phyloP scores from a whole-genome alignment of 2,113 vertebrate species.

The Sprattus sprattus region DNA sequence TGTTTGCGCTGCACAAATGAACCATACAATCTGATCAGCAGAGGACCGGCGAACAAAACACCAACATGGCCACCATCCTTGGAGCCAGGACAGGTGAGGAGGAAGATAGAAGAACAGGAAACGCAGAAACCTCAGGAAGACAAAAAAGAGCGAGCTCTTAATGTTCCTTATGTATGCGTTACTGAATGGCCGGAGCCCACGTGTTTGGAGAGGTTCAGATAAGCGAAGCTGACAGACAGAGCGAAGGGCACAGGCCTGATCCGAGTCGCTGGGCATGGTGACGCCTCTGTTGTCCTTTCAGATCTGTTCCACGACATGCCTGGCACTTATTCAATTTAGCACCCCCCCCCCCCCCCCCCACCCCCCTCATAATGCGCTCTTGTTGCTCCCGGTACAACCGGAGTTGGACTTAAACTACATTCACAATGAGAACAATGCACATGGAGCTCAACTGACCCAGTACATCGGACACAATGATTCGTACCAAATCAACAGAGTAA shows the following conservation, averaged over 20 bases:
- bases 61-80: background rate
- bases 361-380: background rate
- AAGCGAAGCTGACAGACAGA: background rate
- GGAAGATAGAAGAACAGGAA: background rate
- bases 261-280: background rate
- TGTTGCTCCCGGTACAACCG: background rate
- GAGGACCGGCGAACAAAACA: background rate
- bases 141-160: background rate
- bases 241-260: background rate
- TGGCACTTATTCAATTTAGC: background rate
- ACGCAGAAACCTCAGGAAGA: background rate
- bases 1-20: background rate
- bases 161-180: background rate
- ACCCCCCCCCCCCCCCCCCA: background rate
- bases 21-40: background rate
- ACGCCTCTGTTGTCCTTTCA: background rate
- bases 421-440: background rate
- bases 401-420: background rate
- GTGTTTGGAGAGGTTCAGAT: background rate
- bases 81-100: too few species aligned
- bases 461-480: background rate
- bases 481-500: background rate
- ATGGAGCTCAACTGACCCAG: background rate
- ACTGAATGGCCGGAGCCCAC: background rate
- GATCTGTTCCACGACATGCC: background rate